Evolutionary conservation across 2,797 vertebrate genomes (phyloP), one percentile per base, ranked within the genome.

Genomic region (Amblyopsis hoosieri): DNA sequence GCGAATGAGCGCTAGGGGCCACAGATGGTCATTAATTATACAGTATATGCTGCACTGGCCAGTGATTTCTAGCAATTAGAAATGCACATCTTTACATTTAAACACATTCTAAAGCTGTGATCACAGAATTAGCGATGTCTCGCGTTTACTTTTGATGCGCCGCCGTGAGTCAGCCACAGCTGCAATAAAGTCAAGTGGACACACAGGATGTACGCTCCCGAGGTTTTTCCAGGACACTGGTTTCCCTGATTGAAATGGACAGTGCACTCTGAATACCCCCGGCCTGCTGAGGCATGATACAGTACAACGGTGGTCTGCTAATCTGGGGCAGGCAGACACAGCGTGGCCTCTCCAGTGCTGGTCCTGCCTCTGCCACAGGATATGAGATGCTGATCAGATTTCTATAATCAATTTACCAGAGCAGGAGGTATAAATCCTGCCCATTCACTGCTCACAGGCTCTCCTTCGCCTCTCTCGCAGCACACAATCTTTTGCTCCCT

Each of bases 321-420:
- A 83, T 88, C 85, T 86, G 73, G 31, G 78, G 5, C 54, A 87
- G 73, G 74, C 80, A 79, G 78, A 71, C 78, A 65, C 64, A 75
- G 74, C 66, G 78, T 65, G 81, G 78, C 71, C 79, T 82, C 81
- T 83, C 77, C 74, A 82, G 69, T 67, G 67, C 70, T 82, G 82
- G 79, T n/a, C 19, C 29, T 13, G 58, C 50, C 72, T 45, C 45
- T 33, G 23, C 85, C 80, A 85, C 83, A 78, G 84, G 87, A 89
- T 90, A 90, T 89, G 79, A 89, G 82, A 90, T 85, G 89, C 81
- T 88, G 90, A 91, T 86, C 84, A 86, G 82, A 90, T 90, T 92
- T 92, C 89, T 90, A 86, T 91, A 91, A 93, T 92, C 90, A 91
- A 92, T 92, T 92, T 90, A 90, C 80, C 84, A 83, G 74, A 86